Conservation (phyloP, 2,888 invertebrate genomes). For the Caenorhabditis zanzibari region DNA sequence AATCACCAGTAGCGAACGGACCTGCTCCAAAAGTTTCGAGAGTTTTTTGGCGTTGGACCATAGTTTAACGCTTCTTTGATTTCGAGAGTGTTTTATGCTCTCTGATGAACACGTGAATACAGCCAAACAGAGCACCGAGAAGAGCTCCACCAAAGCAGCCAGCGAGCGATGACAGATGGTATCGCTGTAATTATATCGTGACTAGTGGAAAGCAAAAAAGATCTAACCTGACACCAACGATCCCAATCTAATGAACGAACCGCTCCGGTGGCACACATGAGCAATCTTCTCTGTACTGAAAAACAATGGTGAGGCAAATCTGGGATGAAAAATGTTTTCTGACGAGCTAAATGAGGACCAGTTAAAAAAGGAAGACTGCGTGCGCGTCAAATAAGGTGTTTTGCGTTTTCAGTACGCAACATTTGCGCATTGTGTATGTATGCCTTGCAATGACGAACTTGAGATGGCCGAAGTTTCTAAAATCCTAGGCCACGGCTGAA, state of each 20-base stretch:
- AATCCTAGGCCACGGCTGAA: too few relatives aligned
- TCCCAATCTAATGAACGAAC: constrained; percentile 95
- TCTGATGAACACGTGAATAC: neutral
- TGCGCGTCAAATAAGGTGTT: too few relatives aligned
- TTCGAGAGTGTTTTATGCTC: too few relatives aligned
- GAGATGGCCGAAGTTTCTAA: too few relatives aligned
- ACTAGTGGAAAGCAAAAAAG: neutral
- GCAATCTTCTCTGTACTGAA: too few relatives aligned
- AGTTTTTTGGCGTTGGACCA: constrained; percentile 65
- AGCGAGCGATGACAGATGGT: constrained; percentile 70
- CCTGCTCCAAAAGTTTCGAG: constrained; percentile 66
- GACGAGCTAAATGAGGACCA: too few relatives aligned
- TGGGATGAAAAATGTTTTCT: too few relatives aligned
- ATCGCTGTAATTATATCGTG: constrained; percentile 61
- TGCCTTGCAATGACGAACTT: too few relatives aligned
- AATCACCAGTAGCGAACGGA: constrained; percentile 65
- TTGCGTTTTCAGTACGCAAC: too few relatives aligned
- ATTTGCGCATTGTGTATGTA: too few relatives aligned
- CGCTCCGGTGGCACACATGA: constrained; percentile 44
- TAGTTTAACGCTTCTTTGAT: constrained; percentile 40
- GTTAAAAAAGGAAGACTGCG: too few relatives aligned
- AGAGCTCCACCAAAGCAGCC: constrained; percentile 61
- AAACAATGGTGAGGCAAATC: too few relatives aligned
- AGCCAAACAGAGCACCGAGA: constrained; percentile 56
- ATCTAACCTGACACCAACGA: constrained; percentile 90